Evolutionary conservation across 2,797 vertebrate genomes (phyloP).

Genomic region (Ambastaia sidthimunki): DNA sequence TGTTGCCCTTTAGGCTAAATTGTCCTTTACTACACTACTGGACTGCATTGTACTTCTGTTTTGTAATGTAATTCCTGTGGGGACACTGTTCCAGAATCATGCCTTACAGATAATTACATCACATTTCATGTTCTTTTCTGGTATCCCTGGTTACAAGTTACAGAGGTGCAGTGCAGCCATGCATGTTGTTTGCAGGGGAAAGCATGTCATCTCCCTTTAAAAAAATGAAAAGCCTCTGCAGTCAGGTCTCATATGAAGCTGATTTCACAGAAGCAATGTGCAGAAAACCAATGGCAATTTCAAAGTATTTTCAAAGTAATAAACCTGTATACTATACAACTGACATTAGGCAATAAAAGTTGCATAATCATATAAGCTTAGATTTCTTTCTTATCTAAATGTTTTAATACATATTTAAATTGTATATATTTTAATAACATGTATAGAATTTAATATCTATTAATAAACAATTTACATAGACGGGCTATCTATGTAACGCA

Average conservation of each 20-base stretch:
- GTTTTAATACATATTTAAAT: constrained; percentile 35
- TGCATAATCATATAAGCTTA: constrained; percentile 66
- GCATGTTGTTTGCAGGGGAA: constrained; percentile 4
- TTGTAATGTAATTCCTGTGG: not conserved
- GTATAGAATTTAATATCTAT: constrained; percentile 55
- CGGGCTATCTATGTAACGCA: constrained; percentile 66
- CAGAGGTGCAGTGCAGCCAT: constrained; percentile 32
- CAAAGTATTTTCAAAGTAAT: constrained; percentile 57
- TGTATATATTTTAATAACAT: constrained; percentile 32
- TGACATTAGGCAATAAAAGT: constrained; percentile 66
- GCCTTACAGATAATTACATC: not conserved
- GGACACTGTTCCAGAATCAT: not conserved
- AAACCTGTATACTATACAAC: constrained; percentile 54
- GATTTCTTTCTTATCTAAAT: constrained; percentile 59
- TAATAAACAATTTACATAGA: constrained; percentile 75
- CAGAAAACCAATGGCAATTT: constrained; percentile 55
- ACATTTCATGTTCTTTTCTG: no score
- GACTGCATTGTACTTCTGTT: no score
- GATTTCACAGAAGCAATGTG: constrained; percentile 54
- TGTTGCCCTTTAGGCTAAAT: not conserved
- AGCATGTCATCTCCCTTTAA: not conserved
- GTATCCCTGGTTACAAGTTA: not conserved
- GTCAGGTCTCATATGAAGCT: constrained; percentile 22
- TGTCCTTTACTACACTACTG: no score
- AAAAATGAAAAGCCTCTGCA: not conserved